A percentile compares a stretch with the other conserved stretches of the same genome.
Conservation (phyloP, 2,113 vertebrate species). For the Sinocyclocheilus grahami region DNA sequence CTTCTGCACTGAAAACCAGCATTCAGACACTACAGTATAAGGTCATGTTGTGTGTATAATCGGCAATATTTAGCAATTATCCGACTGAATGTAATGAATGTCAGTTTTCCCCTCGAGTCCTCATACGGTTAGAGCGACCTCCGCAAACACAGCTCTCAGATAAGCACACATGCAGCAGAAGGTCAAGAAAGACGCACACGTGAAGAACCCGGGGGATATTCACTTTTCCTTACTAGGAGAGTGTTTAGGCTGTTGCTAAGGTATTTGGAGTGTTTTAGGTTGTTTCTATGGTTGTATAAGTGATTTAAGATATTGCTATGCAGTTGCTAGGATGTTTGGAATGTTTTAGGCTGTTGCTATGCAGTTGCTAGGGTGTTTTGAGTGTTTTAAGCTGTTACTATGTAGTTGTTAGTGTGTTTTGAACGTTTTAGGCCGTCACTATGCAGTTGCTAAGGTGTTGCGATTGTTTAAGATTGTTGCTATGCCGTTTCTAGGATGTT, state of each 20-base stretch:
- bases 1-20: background rate
- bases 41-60: background rate
- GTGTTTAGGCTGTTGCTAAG: background rate
- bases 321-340: too few relatives aligned
- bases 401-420: background rate
- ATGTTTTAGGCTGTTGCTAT: background rate
- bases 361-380: background rate
- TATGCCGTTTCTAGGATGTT: background rate
- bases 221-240: background rate
- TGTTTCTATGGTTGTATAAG: background rate
- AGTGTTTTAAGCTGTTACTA: background rate
- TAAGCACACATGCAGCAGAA: too few relatives aligned
- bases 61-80: too few relatives aligned
- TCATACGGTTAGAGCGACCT: too few relatives aligned
- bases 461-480: background rate
- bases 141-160: background rate
- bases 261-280: background rate
- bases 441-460: background rate
- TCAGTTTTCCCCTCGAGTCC: background rate
- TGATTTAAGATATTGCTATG: background rate
- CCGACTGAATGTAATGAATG: background rate
- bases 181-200: too few relatives aligned
- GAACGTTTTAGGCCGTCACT: background rate
- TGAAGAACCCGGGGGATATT: too few relatives aligned
- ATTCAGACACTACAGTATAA: background rate